These are phyloP conservation scores for Serripes groenlandicus DNA, from an alignment of 2,888 invertebrate genomes.

Conservation along the genomic window DNA sequence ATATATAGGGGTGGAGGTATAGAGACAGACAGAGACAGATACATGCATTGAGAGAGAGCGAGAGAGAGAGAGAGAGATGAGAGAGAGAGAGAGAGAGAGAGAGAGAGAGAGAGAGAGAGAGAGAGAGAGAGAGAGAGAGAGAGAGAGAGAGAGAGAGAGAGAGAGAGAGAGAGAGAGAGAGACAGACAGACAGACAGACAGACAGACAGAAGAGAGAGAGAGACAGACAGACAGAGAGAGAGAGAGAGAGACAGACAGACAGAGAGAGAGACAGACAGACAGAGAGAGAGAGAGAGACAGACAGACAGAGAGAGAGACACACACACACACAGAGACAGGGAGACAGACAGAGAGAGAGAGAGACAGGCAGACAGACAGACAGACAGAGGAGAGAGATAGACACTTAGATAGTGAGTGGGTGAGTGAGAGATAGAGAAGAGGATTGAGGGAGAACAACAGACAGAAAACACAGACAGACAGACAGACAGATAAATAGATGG, in stretches of 20 bases:
- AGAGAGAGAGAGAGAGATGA: no score
- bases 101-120: no score
- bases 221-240: background rate
- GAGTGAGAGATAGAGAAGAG: no score
- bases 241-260: slow-evolving; percentile 47
- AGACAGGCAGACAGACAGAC: background rate
- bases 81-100: no score
- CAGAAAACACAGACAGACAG: background rate
- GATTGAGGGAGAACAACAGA: background rate
- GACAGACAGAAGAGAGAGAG: background rate
- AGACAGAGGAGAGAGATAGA: no score
- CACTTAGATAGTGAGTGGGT: no score
- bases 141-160: background rate
- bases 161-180: background rate
- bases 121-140: no score
- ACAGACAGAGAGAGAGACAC: no score
- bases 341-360: background rate
- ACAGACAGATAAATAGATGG: background rate
- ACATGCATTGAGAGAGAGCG: no score
- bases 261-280: slow-evolving; percentile 42
- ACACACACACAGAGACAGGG: no score
- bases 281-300: slow-evolving; percentile 32
- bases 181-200: background rate
- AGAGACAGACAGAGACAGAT: no score
- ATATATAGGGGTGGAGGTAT: no score